Evolutionary conservation across 1,140 invertebrate species (phyloP), one percentile per base, ranked within the genome.

Genomic region (Halesus radiatus): DNA sequence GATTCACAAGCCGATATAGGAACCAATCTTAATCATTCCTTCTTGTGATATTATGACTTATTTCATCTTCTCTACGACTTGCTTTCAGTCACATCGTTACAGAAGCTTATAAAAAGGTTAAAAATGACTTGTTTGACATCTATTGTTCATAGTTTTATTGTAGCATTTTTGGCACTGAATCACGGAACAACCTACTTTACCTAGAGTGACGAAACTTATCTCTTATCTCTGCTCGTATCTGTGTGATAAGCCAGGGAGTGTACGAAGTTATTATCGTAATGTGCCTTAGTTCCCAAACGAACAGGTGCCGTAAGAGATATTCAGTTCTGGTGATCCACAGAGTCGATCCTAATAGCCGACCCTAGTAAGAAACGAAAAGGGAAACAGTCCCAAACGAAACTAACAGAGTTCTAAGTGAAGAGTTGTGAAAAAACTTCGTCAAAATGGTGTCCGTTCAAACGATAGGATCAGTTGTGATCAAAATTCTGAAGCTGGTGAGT

Each of bases 401-500:
- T n/a, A 22, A 70, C 4, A 50, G 45, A 70, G 29, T 20, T 70
- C 18, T 22, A 32, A 62, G 56, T 60, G 56, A 60, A 62, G 32
- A 45, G 13, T 62, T 45, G 74, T 76, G 37, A 62, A 62, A 70
- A 68, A 66, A 26, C 10, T 15, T 23, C 18, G 20, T 54, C 68
- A 83, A 88, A 90, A 95, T 94, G 93, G 93, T 93, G 85, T 94
- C 93, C 78, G 89, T 95, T 76, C 92, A 94, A 85, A 95, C 93
- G 56, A 92, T 96, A 83, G 94, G 92, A 77, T 92, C 93, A 50
- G 93, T 96, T 78, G 91, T 94, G 84, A 91, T 96, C 82, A 96
- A 95, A 91, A 89, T 92, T 18, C 88, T 95, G 20, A 96, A 96
- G 89, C 88, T 95, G 91, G 95, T 95, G 89, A 93, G 93, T 90